Evolutionary conservation across 2,888 invertebrate genomes (phyloP), one percentile per base, ranked within the genome.

Genomic region (Scaptomyza caliginosa): DNA sequence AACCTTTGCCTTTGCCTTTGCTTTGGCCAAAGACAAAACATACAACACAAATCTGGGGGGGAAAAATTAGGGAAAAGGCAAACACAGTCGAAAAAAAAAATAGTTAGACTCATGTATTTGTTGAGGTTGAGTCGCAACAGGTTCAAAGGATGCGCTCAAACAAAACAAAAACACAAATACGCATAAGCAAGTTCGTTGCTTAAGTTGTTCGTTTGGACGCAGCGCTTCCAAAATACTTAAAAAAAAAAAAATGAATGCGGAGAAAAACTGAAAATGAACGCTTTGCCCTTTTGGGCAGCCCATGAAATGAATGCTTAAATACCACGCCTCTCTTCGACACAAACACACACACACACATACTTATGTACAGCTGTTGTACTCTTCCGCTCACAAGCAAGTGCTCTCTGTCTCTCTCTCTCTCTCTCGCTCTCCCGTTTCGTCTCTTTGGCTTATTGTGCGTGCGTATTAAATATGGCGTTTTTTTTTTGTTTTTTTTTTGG

Each of bases 111-210:
- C 71, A 58, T 60, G 57, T 82, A 77, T 85, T 83, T 84, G 82
- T 85, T 82, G 82, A 82, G 82, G 85, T 82, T 78, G 63, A 16
- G 75, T 68, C 46, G 74, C 76, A 77, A 81, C 77, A 86, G 77
- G 84, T 88, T 89, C 87, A 89, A 86, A 88, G 87, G 85, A 82
- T 85, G 80, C 76, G 77, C 52, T 64, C 55, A 42, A 55, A 56
- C n/a, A 40, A 36, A 32, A 30, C 1, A 30, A n/a, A 3, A n/a
- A 2, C 43, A 38, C 50, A 46, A 50, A 19, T 32, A 13, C 46
- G 32, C n/a, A 45, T 36, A 34, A 16, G 26, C 63, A 65, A 77
- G 77, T 77, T 77, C 55, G 77, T 68, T 68, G 76, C 65, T 51
- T 71, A 62, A 77, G 77, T 77, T 66, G 57, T 77, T 76, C 70